Evolutionary conservation across 2,113 vertebrate species (phyloP).

Genomic region (Ptilorrhoa leucosticta): DNA sequence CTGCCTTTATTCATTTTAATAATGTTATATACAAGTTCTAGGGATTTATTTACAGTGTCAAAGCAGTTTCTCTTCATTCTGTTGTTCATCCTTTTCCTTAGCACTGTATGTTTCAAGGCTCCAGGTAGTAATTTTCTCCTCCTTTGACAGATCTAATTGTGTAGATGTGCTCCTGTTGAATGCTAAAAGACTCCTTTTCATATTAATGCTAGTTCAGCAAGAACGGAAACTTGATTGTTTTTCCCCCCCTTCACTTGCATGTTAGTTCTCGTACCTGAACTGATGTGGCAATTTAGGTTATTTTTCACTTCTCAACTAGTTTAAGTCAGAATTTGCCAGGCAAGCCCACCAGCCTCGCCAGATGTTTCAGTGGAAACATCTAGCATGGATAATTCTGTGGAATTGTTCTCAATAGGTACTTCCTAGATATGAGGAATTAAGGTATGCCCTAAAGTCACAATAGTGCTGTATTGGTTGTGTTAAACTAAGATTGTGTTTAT

Average conservation of each 20-base stretch:
- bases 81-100: not conserved
- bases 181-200: not conserved
- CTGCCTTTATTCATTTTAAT: not conserved
- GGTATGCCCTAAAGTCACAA: not conserved
- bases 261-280: not conserved
- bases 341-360: not conserved
- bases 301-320: not conserved
- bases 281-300: not conserved
- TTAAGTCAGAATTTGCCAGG: not conserved
- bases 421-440: not conserved
- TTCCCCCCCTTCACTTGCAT: rapidly evolving
- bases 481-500: not conserved
- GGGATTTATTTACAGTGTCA: not conserved
- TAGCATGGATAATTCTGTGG: not conserved
- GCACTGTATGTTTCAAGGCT: not conserved
- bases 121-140: not conserved
- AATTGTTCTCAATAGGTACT: not conserved
- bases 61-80: not conserved
- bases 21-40: not conserved
- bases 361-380: not conserved
- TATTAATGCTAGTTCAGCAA: not conserved
- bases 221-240: not conserved
- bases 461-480: not conserved
- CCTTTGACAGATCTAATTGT: not conserved
- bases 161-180: not conserved